These are phyloP conservation scores for Drosophila parvula DNA, from an alignment of 1,140 invertebrate species.

Conservation along the genomic window DNA sequence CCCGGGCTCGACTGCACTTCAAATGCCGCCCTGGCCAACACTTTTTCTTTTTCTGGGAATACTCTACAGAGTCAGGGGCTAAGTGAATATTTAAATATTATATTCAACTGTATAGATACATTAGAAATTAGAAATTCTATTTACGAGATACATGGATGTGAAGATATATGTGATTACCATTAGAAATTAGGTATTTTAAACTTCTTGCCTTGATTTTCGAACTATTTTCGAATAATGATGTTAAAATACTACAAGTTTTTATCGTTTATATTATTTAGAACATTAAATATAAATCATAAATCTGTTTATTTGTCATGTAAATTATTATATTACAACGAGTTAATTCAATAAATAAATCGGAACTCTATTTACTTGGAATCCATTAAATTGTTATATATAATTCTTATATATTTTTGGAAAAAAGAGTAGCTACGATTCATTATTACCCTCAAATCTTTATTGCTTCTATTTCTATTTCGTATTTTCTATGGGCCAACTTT, in stretches of 20 bases:
- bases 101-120: too few relatives aligned
- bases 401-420: neutral
- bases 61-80: slow-evolving; percentile 6
- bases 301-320: neutral
- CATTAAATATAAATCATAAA: neutral
- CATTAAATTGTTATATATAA: neutral
- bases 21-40: slow-evolving; percentile 66
- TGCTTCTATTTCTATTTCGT: slow-evolving; percentile 49
- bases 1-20: slow-evolving; percentile 57
- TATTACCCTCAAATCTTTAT: neutral
- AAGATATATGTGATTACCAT: too few relatives aligned
- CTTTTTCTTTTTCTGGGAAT: slow-evolving; percentile 58
- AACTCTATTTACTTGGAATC: neutral
- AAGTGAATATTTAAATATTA: neutral
- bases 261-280: neutral
- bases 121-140: too few relatives aligned
- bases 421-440: slow-evolving; percentile 4
- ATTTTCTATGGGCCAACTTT: slow-evolving; percentile 48
- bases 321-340: neutral
- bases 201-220: neutral
- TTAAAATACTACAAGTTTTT: neutral
- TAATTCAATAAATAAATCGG: neutral
- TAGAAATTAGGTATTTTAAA: neutral
- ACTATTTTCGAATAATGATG: too few relatives aligned
- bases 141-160: too few relatives aligned